Conservation (phyloP, 92 coral and sea anemone genomes). For the Epizoanthus rinbou region DNA sequence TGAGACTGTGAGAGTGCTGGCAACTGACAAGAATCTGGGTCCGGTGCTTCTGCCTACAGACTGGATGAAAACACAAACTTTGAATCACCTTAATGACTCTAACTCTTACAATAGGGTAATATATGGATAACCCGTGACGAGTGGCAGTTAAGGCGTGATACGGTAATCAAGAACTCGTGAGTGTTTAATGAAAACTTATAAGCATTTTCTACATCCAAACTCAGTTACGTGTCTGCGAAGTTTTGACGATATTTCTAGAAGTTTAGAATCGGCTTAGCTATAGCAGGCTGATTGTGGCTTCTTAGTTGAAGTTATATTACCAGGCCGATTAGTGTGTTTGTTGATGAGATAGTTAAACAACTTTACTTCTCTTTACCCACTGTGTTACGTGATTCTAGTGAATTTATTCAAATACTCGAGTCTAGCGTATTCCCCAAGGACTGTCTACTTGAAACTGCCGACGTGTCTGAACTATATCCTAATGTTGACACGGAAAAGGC, state of each 20-base stretch:
- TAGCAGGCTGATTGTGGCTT: too few species aligned
- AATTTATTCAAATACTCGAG: too few species aligned
- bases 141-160: background rate
- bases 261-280: constrained; percentile 8
- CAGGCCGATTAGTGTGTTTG: too few species aligned
- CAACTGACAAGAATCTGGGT: constrained; percentile 5
- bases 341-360: too few species aligned
- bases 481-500: too few species aligned
- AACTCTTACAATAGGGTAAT: background rate
- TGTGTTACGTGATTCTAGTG: too few species aligned
- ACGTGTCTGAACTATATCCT: too few species aligned
- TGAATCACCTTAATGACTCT: constrained; percentile 18
- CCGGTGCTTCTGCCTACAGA: constrained; percentile 6
- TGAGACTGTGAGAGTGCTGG: constrained; percentile 15
- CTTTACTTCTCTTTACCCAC: too few species aligned
- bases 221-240: constrained; percentile 22
- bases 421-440: too few species aligned
- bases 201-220: constrained; percentile 1
- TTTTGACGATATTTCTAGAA: constrained; percentile 23
- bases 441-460: too few species aligned
- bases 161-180: constrained; percentile 22
- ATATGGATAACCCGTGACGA: too few species aligned
- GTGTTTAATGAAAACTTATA: background rate
- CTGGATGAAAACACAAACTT: constrained; percentile 25
- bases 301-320: too few species aligned